phyloP scores from a whole-genome alignment of 2,113 vertebrate genomes.

The Semicossyphus pulcher region DNA sequence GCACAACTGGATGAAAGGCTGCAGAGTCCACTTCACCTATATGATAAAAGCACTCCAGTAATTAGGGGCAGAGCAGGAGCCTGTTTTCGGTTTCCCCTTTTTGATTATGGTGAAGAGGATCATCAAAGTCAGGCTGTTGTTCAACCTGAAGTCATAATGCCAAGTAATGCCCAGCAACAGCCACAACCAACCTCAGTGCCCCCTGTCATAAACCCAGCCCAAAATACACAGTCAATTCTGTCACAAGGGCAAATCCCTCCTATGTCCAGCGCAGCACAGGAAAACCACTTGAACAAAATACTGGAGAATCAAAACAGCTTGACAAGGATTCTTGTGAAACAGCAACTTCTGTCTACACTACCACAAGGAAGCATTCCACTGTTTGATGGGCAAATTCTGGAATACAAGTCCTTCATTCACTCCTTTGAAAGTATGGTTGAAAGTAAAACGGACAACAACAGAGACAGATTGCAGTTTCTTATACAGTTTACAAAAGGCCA shows the following conservation, averaged over 20 bases:
- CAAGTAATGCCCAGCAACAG: not conserved
- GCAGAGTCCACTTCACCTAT: not conserved
- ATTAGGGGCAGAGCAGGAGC: not conserved
- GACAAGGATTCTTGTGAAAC: not conserved
- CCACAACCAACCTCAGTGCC: not conserved
- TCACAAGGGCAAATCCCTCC: too few species aligned
- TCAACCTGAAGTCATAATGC: too few species aligned
- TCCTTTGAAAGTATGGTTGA: not conserved
- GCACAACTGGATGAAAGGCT: not conserved
- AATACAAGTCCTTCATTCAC: not conserved
- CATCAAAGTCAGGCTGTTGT: too few species aligned
- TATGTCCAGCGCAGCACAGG: not conserved
- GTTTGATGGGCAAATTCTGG: not conserved
- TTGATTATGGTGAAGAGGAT: too few species aligned
- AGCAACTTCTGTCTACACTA: not conserved
- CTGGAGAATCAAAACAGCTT: not conserved
- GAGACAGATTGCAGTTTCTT: not conserved
- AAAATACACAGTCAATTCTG: not conserved
- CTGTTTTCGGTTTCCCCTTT: not conserved
- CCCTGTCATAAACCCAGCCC: not conserved
- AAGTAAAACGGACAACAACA: not conserved
- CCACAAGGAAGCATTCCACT: not conserved
- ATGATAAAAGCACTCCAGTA: not conserved
- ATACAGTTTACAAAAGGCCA: not conserved
- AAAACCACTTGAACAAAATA: not conserved